Base-by-base conservation (phyloP, 2,888 invertebrate species). In the Priocnemis perturbator region DNA sequence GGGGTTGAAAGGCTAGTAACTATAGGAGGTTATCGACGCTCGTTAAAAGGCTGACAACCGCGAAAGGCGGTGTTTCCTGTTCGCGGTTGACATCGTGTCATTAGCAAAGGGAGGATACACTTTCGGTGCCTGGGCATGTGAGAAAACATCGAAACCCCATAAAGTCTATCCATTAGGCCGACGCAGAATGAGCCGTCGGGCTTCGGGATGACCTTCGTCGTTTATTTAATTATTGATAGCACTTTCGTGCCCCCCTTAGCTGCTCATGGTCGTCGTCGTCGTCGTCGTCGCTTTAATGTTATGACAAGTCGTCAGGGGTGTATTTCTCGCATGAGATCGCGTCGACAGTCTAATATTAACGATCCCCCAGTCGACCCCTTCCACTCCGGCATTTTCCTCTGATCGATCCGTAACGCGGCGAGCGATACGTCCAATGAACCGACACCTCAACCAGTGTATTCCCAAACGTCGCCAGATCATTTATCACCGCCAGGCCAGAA, bases 111-210 rank as follows among this genome's bases (percentile, higher is more conserved):
- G 61, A 69, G 56, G 57, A 67, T 65, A 70, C 60, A 58, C 67
- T 75, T 64, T 67, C 69, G 64, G 67, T 52, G 69, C 71, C 68
- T 59, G 60, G 67, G 64, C 69, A 65, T 64, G 68, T 53, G 67
- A 78, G 71, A 71, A 77, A 72, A 73, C 78, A 74, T 76, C 64
- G 81, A 83, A 83, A 81, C 79, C 83, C 77, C 74, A 75, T 78
- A 82, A 81, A 77, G 72, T 78, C 79, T 37, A 74, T 75, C 76
- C 76, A 69, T 69, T 66, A 65, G 47, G 19, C 57, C 23, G 64
- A 57, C 69, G 66, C 61, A 66, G 26, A 30, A 68, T 64, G 67
- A 74, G 73, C 60, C 57, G 62, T 71, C 64, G 64, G 71, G 79
- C 74, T 79, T 81, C 84, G 76, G 71, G 76, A 78, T 79, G 81